These are phyloP conservation scores for Cantharis rufa DNA, from an alignment of 2,888 invertebrate species.

Conservation along the genomic window DNA sequence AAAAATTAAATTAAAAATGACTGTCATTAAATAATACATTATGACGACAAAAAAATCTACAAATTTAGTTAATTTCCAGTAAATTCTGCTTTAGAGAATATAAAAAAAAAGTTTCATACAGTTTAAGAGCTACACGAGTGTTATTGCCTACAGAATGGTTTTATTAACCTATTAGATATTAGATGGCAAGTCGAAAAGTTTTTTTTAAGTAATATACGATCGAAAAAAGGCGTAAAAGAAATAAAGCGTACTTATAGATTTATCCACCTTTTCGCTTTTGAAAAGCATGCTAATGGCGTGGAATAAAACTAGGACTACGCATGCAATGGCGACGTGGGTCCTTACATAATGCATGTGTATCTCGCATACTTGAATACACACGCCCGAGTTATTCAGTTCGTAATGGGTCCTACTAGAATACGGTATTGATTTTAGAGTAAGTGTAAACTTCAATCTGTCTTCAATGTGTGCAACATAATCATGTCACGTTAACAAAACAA, in stretches of 20 bases:
- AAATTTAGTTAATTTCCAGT: not conserved
- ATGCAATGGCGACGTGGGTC: conserved; percentile 11
- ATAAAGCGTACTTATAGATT: conserved; percentile 7
- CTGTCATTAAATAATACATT: not conserved
- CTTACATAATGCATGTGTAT: conserved; percentile 22
- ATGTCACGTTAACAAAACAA: conserved; percentile 11
- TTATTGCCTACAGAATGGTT: not conserved
- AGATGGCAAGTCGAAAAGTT: not conserved
- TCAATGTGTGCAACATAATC: conserved; percentile 5
- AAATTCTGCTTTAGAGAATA: not conserved
- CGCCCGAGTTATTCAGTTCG: conserved; percentile 11
- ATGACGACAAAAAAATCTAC: not conserved
- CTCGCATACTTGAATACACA: conserved; percentile 21
- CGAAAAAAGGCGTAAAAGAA: not conserved
- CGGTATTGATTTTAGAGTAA: conserved; percentile 12
- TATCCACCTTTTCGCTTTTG: conserved; percentile 21
- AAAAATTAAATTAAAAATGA: not conserved
- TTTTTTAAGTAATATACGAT: not conserved
- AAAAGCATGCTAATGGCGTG: conserved; percentile 22
- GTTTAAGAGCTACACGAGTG: not conserved
- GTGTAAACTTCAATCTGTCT: conserved; percentile 13
- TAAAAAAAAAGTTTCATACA: not conserved
- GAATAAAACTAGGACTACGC: conserved; percentile 19
- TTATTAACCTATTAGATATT: not conserved
- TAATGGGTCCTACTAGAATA: conserved; percentile 12